Evolutionary conservation across 53 echinoderm and acorn worm genomes (phyloP).

Genomic region (Echinarachnius parma): DNA sequence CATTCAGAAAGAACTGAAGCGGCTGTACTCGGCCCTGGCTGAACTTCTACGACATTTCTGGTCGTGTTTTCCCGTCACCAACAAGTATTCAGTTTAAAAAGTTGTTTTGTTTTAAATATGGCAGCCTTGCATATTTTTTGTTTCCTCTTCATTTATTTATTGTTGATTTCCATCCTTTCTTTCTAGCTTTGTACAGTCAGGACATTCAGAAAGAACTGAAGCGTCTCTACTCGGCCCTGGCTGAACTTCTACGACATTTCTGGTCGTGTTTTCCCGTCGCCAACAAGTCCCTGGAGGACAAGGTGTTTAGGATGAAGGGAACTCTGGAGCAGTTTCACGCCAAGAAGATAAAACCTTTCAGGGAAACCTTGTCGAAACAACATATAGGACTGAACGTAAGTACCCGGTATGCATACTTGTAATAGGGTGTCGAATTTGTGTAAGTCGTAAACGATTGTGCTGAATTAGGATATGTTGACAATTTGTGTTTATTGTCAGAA

Average conservation of each 20-base stretch:
- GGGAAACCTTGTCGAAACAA: slow-evolving; percentile 61
- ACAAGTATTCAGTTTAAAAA: too few species aligned
- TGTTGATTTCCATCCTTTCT: too few species aligned
- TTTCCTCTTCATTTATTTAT: too few species aligned
- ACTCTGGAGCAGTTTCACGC: slow-evolving; percentile 88
- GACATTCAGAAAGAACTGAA: slow-evolving; percentile 82
- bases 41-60: slow-evolving; percentile 86
- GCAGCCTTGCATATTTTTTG: too few species aligned
- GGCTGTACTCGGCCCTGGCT: slow-evolving; percentile 62
- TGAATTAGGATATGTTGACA: too few species aligned
- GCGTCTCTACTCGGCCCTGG: slow-evolving; percentile 65
- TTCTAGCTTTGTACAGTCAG: slow-evolving; percentile 72
- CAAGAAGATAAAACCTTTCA: slow-evolving; percentile 81
- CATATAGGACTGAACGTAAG: slow-evolving; percentile 84
- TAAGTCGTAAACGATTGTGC: too few species aligned
- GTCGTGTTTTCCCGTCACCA: slow-evolving; percentile 81
- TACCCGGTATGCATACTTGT: too few species aligned
- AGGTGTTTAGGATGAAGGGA: slow-evolving; percentile 85
- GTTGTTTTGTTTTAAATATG: too few species aligned
- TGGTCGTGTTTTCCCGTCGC: slow-evolving; percentile 88
- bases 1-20: slow-evolving; percentile 55
- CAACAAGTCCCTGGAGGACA: slow-evolving; percentile 79
- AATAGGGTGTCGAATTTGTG: too few species aligned
- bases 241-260: slow-evolving; percentile 77
- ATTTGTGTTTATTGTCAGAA: too few species aligned